phyloP scores from a whole-genome alignment of 1,140 invertebrate genomes.

The Thaumetopoea pityocampa region DNA sequence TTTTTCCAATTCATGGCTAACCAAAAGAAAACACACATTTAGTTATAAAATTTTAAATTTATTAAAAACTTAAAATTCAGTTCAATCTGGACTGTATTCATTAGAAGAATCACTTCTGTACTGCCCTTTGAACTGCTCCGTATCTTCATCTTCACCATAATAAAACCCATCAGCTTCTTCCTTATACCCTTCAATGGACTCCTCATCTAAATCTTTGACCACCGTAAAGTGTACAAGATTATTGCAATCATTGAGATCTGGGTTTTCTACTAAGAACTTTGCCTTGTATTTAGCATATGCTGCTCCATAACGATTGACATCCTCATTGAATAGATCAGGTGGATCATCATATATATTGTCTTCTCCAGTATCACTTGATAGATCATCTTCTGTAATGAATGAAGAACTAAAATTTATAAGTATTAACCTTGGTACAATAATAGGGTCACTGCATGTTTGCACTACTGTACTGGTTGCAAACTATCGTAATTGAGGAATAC shows the following conservation, averaged over 20 bases:
- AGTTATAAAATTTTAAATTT: no score
- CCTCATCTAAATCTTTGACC: conserved; percentile 42
- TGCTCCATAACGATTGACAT: conserved; percentile 57
- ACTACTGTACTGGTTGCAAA: no score
- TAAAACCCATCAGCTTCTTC: conserved; percentile 65
- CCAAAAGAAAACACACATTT: no score
- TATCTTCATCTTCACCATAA: conserved; percentile 64
- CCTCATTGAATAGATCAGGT: conserved; percentile 48
- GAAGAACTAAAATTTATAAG: conserved; percentile 5
- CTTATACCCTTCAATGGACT: conserved; percentile 48
- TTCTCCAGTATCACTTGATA: conserved; percentile 73
- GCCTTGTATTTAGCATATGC: conserved; percentile 71
- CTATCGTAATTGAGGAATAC: no score
- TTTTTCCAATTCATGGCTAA: no score
- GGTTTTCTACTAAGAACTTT: conserved; percentile 39
- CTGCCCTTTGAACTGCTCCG: conserved; percentile 51
- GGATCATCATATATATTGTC: conserved; percentile 62
- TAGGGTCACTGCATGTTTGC: no score
- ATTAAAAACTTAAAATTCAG: no score
- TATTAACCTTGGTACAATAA: no score
- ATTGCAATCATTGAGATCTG: conserved; percentile 28
- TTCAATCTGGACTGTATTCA: conserved; percentile 46
- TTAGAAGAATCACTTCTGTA: conserved; percentile 40
- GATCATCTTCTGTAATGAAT: conserved; percentile 47
- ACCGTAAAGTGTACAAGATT: conserved; percentile 34